Evolutionary conservation across 2,888 invertebrate species (phyloP), one percentile per base, ranked within the genome.

Genomic region (Aphrophora alni): DNA sequence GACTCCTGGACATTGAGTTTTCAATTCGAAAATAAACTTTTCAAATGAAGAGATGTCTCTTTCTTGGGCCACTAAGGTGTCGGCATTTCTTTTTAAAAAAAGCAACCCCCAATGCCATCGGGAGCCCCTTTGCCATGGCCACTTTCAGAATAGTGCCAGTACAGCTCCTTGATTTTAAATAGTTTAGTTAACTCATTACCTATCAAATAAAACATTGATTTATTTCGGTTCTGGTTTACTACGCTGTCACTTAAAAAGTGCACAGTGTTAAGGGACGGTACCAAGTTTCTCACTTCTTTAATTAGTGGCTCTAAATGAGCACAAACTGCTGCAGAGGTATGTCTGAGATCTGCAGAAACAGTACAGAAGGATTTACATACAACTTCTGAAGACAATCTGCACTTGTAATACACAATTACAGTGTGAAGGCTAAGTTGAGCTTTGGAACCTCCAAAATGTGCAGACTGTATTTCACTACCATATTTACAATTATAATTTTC

Each of bases 271-370:
- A 75, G 75, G 21, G 75, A 75, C 26, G 75, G 75, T 75, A 75
- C 75, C 21, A 33, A 25, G 75, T 33, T 75, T 75, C 26, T 33
- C n/a, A 75, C 38, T 75, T 75, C 75, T 75, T 75, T 27, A 38
- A 75, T 75, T 38, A 75, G 10, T 44, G 38, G 75, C 75, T 75
- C 44, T 27, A 75, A 38, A 81, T 81, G 81, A n/a, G 81, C 81
- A 26, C 28, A 44, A 69, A 81, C 59, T 44, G 81, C 78, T 12
- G 38, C 69, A 14, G 27, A 10, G 17, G 10, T 17, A 44, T 44
- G 44, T 17, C 44, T 10, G 17, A 17, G 33, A 33, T 33, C 33
- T 33, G 33, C 33, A 33, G n/a, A n/a, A n/a, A n/a, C n/a, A n/a
- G n/a, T n/a, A 24, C 33, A 51, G 38, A 70, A 77, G 69, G 77